Base-by-base conservation (phyloP, 2,113 vertebrate genomes). In the Myrmecobius fasciatus region DNA sequence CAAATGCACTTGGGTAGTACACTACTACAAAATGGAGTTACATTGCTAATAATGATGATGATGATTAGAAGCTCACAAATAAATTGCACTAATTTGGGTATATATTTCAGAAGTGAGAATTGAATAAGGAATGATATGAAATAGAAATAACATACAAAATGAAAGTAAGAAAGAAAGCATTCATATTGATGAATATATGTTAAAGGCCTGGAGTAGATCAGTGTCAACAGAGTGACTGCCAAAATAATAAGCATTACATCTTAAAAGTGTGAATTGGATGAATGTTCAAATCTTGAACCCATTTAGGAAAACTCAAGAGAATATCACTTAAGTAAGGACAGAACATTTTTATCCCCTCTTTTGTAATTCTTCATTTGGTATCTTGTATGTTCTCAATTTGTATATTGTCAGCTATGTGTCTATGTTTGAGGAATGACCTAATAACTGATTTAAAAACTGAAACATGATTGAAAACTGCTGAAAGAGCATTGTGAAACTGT, bases 191-290 rank as follows among this genome's bases (percentile, higher is more conserved):
- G 92, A 17, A 88, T 90, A 93, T 28, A 92, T 48, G 14, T 93
- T 51, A 22, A 94, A 6, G 8, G 52, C 28, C 90, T 52, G 56
- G 20, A 97, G 43, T 94, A 0, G 3, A 96, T 97, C 52, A 92
- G 91, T 92, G 6, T 95, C 94, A 97, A 93, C 94, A 95, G 53
- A 92, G 2, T 91, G 75, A 43, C 91, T 91, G 92, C 89, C 91
- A 93, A 95, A 96, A 96, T 95, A 92, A 92, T 92, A 96, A 92
- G 95, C 67, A 92, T 95, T 91, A 90, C 12, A 36, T 52, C 89
- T 51, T 95, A 91, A 92, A 90, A 91, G 9, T 53, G 49, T 75
- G 9, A 47, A 90, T 91, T 91, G 91, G 53, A 53, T 14, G 60
- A 88, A 89, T 91, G 92, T 96, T 93, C n/a, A 36, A 93, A 88